A percentile compares a stretch with the other conserved stretches of the same genome.
Evolutionary conservation across 2,797 vertebrate species (phyloP).

Genomic region (Microcaecilia unicolor): DNA sequence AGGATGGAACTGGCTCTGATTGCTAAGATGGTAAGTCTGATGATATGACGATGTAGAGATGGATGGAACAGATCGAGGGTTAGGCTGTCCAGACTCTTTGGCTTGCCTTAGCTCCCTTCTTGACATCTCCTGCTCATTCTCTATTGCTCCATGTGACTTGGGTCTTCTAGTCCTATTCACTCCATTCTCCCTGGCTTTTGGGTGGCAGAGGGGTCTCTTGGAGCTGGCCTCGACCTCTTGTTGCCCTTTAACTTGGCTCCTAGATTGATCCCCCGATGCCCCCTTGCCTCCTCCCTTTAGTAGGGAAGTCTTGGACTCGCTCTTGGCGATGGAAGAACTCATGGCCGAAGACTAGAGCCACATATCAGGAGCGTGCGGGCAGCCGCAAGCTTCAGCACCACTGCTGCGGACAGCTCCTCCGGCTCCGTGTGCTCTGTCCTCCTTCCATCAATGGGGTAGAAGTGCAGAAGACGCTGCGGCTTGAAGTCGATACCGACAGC

Average conservation of each 20-base stretch:
- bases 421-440: no score
- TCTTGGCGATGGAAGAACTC: slow-evolving; percentile 74
- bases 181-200: slow-evolving; percentile 41
- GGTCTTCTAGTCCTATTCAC: slow-evolving; percentile 42
- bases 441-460: no score
- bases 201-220: slow-evolving; percentile 82
- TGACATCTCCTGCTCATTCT: slow-evolving; percentile 45
- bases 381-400: neutral
- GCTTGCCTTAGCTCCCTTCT: slow-evolving; percentile 45
- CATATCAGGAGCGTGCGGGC: slow-evolving; percentile 33
- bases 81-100: slow-evolving; percentile 40
- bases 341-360: slow-evolving; percentile 53
- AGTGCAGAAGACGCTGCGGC: neutral
- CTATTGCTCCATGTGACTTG: slow-evolving; percentile 31
- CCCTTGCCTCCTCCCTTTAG: slow-evolving; percentile 55
- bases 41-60: slow-evolving; percentile 37
- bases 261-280: slow-evolving; percentile 38
- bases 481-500: no score
- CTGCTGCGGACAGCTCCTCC: neutral
- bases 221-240: slow-evolving; percentile 72
- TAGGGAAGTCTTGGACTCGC: slow-evolving; percentile 78
- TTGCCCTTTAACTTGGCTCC: slow-evolving; percentile 17
- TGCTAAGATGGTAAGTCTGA: slow-evolving; percentile 35
- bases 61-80: slow-evolving; percentile 35
- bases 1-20: slow-evolving; percentile 40